These are phyloP conservation scores for Rhyacichthys aspro DNA, from an alignment of 2,797 vertebrate genomes.

Conservation along the genomic window DNA sequence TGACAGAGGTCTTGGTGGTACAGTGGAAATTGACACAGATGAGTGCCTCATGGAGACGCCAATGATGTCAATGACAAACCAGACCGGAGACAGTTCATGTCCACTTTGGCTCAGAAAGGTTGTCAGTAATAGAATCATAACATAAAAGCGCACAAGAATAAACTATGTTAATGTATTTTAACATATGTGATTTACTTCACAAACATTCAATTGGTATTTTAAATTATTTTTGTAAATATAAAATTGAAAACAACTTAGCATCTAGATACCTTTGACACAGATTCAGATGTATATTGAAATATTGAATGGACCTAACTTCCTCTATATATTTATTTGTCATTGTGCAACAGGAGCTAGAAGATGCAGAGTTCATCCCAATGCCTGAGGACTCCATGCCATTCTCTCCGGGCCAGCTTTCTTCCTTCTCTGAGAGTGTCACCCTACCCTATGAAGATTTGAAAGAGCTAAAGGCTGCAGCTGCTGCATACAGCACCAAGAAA, in stretches of 20 bases:
- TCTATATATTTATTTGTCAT: constrained; percentile 4
- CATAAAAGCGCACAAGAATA: not conserved
- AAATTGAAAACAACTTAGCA: too few relatives aligned
- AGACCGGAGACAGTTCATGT: constrained; percentile 91
- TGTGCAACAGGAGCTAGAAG: constrained; percentile 89
- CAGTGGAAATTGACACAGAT: constrained; percentile 89
- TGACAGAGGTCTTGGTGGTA: constrained; percentile 91
- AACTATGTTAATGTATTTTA: not conserved
- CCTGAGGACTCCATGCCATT: constrained; percentile 78
- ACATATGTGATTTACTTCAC: too few relatives aligned
- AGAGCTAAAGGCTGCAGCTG: constrained; percentile 85
- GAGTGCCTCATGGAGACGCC: constrained; percentile 80
- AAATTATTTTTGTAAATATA: too few relatives aligned
- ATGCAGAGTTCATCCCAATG: constrained; percentile 97
- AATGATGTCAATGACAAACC: constrained; percentile 81
- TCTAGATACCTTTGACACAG: too few relatives aligned
- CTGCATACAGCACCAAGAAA: constrained; percentile 69
- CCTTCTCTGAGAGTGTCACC: constrained; percentile 86
- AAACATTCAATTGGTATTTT: not conserved
- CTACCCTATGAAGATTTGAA: constrained; percentile 90
- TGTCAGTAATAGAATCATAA: constrained; percentile 9
- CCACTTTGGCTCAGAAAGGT: constrained; percentile 97
- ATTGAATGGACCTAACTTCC: not conserved
- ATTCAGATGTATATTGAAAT: too few relatives aligned
- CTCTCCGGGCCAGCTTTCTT: constrained; percentile 75